These are phyloP conservation scores for Agrochola circellaris DNA, from an alignment of 2,888 invertebrate species.

Conservation along the genomic window DNA sequence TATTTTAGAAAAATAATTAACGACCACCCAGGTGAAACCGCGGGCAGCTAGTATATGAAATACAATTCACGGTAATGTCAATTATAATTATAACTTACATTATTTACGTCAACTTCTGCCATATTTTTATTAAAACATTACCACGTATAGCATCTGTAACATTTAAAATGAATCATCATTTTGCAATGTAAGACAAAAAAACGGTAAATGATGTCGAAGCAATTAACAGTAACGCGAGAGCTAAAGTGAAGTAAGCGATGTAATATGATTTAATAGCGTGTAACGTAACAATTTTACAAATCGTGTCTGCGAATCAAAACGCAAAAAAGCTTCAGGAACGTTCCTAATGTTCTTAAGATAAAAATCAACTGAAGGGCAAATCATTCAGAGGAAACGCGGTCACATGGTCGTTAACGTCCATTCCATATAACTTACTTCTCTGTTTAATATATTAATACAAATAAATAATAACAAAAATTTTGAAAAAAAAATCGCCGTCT, in stretches of 20 bases:
- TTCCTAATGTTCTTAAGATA: background rate
- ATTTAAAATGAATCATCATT: slow-evolving; percentile 34
- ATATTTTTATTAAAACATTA: slow-evolving; percentile 12
- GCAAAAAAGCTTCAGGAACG: background rate
- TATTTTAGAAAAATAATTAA: too few species aligned
- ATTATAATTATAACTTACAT: background rate
- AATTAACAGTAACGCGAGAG: slow-evolving; percentile 45
- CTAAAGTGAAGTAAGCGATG: slow-evolving; percentile 30
- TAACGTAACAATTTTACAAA: slow-evolving; percentile 32
- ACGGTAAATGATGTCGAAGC: slow-evolving; percentile 45
- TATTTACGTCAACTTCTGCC: too few species aligned
- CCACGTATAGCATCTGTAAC: slow-evolving; percentile 20
- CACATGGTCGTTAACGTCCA: too few species aligned
- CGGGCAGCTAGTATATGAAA: background rate
- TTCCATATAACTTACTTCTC: too few species aligned
- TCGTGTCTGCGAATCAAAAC: slow-evolving; percentile 10
- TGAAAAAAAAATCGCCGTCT: too few species aligned
- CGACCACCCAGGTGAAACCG: too few species aligned
- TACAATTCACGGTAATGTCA: background rate
- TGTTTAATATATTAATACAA: too few species aligned
- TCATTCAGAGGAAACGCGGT: background rate
- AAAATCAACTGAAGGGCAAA: too few species aligned
- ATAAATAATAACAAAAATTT: too few species aligned
- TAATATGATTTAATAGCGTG: slow-evolving; percentile 52
- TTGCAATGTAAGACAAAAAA: slow-evolving; percentile 35